These are phyloP conservation scores for Meganola albula DNA, from an alignment of 2,888 invertebrate species.

Conservation along the genomic window DNA sequence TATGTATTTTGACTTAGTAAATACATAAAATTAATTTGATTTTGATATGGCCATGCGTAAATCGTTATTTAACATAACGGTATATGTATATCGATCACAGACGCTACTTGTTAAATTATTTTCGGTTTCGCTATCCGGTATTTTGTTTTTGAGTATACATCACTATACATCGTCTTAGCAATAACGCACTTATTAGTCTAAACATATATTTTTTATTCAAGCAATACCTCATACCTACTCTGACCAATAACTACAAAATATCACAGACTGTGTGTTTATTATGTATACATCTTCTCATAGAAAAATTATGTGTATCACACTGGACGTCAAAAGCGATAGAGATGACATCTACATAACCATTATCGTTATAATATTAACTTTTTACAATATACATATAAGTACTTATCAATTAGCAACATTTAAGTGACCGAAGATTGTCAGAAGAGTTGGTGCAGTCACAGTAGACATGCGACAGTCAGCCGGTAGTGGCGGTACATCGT, in stretches of 20 bases:
- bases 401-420: constrained; percentile 55
- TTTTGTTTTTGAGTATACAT: constrained; percentile 59
- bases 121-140: constrained; percentile 49
- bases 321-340: constrained; percentile 75
- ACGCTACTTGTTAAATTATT: constrained; percentile 58
- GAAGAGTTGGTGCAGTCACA: constrained; percentile 56
- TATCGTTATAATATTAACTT: constrained; percentile 54
- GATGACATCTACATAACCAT: constrained; percentile 70
- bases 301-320: constrained; percentile 76
- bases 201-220: constrained; percentile 71
- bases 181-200: constrained; percentile 69
- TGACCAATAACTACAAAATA: constrained; percentile 77
- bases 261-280: constrained; percentile 78
- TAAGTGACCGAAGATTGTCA: constrained; percentile 62
- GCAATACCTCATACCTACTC: constrained; percentile 73
- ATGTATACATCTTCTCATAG: constrained; percentile 78
- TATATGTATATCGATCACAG: constrained; percentile 75
- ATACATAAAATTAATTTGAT: constrained; percentile 63
- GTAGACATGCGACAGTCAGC: constrained; percentile 37
- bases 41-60: constrained; percentile 73
- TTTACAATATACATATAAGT: constrained; percentile 44
- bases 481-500: constrained; percentile 17
- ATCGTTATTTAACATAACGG: constrained; percentile 59
- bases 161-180: constrained; percentile 67
- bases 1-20: constrained; percentile 47